Base-by-base conservation (phyloP, 2,888 invertebrate species). In the Eupithecia exiguata region DNA sequence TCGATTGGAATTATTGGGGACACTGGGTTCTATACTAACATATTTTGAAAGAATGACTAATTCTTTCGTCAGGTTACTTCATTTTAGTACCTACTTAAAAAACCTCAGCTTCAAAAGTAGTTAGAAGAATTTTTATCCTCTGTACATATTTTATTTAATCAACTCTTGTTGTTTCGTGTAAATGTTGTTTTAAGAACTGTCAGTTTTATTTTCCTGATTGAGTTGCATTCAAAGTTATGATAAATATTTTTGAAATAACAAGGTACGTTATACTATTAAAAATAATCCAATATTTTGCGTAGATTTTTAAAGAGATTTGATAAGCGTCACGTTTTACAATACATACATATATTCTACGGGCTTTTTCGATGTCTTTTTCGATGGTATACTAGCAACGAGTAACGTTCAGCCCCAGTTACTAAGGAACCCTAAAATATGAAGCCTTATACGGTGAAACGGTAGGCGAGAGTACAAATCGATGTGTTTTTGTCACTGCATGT, bases 361-460 rank as follows among this genome's bases (percentile, higher is more conserved):
- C 3, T 16, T 43, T 36, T 36, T 36, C 36, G 36, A 36, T 36
- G 36, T 30, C 35, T 35, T 35, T 38, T 43, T 43, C 1, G 16
- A 43, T 43, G 5, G 5, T 0, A 43, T 43, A 16, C 43, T 43
- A 1, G 16, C 5, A 43, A 16, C 43, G 16, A 43, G 43, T 43
- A 18, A 16, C 16, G 16, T 43, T 43, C 18, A 18, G 43, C 5
- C 16, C 16, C 16, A 43, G 53, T 10, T 12, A 14, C 0, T 5
- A 25, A 58, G 71, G 69, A 71, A 66, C 30, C 43, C 36, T 68
- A 74, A 74, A 70, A 68, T 75, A 61, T 84, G 80, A 74, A 65
- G 66, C 78, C 81, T 74, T 82, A 79, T 78, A 79, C 75, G 80
- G 77, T 70, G 70, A 79, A 80, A 84, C 84, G 80, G 84, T 82